A percentile compares a stretch with the other conserved stretches of the same genome.
These are phyloP conservation scores for Tympanoctomys barrerae DNA, from an alignment of 2,797 vertebrate species.

Conservation along the genomic window DNA sequence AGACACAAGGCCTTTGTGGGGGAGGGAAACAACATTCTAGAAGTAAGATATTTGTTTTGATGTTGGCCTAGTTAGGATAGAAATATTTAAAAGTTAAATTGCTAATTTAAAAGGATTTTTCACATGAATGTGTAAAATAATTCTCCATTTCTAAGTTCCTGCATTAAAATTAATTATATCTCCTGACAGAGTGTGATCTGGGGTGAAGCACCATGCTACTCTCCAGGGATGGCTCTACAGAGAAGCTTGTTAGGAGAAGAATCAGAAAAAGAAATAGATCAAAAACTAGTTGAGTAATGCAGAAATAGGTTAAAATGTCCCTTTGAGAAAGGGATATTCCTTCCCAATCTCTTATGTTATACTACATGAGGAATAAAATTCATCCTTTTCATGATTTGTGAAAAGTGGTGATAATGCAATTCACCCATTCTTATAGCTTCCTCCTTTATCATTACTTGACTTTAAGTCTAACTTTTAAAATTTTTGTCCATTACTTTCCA, in stretches of 20 bases:
- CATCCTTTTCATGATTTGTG: not conserved
- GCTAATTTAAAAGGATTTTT: not conserved
- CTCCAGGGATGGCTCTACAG: no score
- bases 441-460: not conserved
- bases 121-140: not conserved
- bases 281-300: no score
- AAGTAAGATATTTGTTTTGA: not conserved
- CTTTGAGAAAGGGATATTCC: no score
- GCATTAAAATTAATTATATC: not conserved
- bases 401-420: not conserved
- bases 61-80: not conserved
- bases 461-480: not conserved
- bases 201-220: no score
- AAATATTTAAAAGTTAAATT: not conserved
- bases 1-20: not conserved
- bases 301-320: no score
- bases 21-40: not conserved
- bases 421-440: not conserved
- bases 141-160: not conserved
- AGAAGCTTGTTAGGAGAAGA: no score
- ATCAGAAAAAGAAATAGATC: no score
- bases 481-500: not conserved
- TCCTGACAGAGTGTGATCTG: not conserved
- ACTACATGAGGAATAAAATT: not conserved
- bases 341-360: not conserved